Evolutionary conservation across 2,797 vertebrate species (phyloP).

Genomic region (Trematomus bernacchii): DNA sequence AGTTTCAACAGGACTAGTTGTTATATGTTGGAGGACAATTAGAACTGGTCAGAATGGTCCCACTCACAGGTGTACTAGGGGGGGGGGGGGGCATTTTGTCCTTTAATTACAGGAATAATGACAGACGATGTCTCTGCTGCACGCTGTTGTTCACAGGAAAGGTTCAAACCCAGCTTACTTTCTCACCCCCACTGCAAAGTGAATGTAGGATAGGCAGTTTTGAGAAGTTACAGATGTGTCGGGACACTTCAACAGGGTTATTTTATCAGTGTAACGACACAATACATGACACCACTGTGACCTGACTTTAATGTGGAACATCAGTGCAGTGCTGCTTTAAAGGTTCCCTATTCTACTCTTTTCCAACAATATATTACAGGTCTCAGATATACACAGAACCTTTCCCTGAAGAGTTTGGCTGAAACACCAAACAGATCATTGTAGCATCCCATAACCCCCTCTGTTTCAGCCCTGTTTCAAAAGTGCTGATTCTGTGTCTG

Average conservation of each 20-base stretch:
- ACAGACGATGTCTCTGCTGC: not conserved
- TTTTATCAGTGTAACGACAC: not conserved
- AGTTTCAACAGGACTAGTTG: not conserved
- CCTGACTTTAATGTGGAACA: not conserved
- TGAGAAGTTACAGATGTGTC: not conserved
- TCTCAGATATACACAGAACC: too few relatives aligned
- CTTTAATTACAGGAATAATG: too few relatives aligned
- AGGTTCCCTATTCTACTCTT: too few relatives aligned
- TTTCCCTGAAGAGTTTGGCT: too few relatives aligned
- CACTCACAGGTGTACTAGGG: not conserved
- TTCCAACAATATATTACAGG: too few relatives aligned
- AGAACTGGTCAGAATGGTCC: not conserved
- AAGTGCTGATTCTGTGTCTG: too few relatives aligned
- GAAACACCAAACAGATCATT: too few relatives aligned
- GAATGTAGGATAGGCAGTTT: not conserved
- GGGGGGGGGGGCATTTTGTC: too few relatives aligned
- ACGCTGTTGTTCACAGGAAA: not conserved
- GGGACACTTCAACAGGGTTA: not conserved
- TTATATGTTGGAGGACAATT: not conserved
- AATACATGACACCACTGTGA: not conserved
- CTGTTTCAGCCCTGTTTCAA: too few relatives aligned
- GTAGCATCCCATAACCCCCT: too few relatives aligned
- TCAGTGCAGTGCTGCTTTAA: not conserved
- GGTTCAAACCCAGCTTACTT: not conserved
- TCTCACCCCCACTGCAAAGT: not conserved